Base-by-base conservation (phyloP, 2,888 invertebrate species). In the Philhelius pedissequus region DNA sequence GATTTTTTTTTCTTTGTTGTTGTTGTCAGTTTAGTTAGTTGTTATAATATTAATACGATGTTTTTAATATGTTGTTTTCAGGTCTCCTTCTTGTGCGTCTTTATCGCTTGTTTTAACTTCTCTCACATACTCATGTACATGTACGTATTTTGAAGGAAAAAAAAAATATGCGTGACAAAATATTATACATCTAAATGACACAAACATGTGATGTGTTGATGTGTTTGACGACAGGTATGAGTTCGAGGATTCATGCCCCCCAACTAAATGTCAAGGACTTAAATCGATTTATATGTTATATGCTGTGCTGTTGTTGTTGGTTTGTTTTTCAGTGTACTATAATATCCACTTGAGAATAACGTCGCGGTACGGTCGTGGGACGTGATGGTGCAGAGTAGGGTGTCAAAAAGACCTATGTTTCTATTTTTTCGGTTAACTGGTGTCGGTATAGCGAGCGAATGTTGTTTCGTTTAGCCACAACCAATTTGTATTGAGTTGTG, bases 231-330 rank as follows among this genome's bases (percentile, higher is more conserved):
- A 83, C 60, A 83, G 83, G 73, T 74, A 74, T 79, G 62, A 56
- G 78, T 64, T 32, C 48, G 64, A 64, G 64, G 64, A 60, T 22
- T 70, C 74, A 56, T 79, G 74, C 25, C 79, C 83, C 64, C 79
- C 74, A 79, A 79, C 79, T 69, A 75, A 83, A 79, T 79, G 83
- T 83, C 83, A 79, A 83, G 79, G 83, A 79, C 74, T 83, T 79
- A 66, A 74, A 83, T 79, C 83, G 78, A 83, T 83, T 74, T 68
- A 6, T 60, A 9, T 18, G 22, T n/a, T 32, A n/a, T 32, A 9
- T 58, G 48, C n/a, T 11, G 13, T 18, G 8, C 3, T 13, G 5
- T 22, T 9, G 68, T 22, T 25, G 13, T 25, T 20, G 38, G 15
- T 13, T 18, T 45, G 25, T 64, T 15, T 25, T 9, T 27, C 25